Evolutionary conservation across 2,888 invertebrate species (phyloP).

Genomic region (Phania funesta): DNA sequence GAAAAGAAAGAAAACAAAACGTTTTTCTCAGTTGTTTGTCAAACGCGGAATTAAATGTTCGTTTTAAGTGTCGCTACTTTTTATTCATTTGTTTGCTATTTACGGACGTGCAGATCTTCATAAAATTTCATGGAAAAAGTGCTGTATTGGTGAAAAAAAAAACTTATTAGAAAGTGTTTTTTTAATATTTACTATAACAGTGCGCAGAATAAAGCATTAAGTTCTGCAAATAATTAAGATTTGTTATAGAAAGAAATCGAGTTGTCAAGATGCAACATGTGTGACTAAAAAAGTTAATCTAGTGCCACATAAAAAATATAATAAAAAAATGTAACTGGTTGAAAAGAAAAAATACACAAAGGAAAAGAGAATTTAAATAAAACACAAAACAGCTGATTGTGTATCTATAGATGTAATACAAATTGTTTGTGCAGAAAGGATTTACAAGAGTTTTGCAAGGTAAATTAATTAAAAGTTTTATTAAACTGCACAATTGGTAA

Average conservation of each 20-base stretch:
- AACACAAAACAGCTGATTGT: slow-evolving; percentile 57
- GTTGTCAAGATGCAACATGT: slow-evolving; percentile 59
- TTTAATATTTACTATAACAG: not conserved
- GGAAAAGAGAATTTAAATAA: slow-evolving; percentile 33
- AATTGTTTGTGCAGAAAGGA: slow-evolving; percentile 1
- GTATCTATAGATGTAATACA: not conserved
- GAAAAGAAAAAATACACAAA: slow-evolving; percentile 48
- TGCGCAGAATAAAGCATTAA: not conserved
- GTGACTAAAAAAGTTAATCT: slow-evolving; percentile 48
- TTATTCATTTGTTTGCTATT: not conserved
- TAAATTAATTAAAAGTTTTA: slow-evolving; percentile 1
- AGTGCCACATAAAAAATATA: slow-evolving; percentile 18
- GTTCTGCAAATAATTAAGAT: not conserved
- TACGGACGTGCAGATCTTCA: slow-evolving; percentile 11
- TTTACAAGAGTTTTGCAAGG: slow-evolving; percentile 15
- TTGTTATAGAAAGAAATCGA: not conserved
- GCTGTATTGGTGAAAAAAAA: not conserved
- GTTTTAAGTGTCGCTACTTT: not conserved
- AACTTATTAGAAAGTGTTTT: not conserved
- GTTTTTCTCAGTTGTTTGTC: slow-evolving; percentile 56
- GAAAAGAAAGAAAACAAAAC: slow-evolving; percentile 25
- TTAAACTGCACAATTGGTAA: too few relatives aligned
- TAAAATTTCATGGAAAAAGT: not conserved
- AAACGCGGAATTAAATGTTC: slow-evolving; percentile 53
- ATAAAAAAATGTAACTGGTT: slow-evolving; percentile 16